phyloP scores from a whole-genome alignment of 2,888 invertebrate genomes.

The Isotomurus palustris region DNA sequence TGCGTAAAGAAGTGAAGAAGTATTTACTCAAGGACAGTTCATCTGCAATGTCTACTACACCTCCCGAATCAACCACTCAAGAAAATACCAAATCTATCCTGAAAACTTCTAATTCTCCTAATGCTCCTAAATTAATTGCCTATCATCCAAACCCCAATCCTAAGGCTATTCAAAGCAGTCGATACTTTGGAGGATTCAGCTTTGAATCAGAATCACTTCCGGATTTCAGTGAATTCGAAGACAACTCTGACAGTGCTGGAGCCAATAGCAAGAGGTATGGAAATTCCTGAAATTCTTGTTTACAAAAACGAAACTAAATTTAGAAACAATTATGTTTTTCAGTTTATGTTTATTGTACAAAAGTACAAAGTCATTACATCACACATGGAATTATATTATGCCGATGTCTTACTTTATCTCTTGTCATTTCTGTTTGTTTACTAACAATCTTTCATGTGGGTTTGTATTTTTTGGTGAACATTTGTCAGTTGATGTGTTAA shows the following conservation, averaged over 20 bases:
- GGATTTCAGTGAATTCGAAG: conserved; percentile 58
- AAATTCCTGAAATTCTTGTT: too few species aligned
- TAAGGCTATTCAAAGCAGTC: conserved; percentile 14
- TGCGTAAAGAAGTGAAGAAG: too few species aligned
- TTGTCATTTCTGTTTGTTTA: too few species aligned
- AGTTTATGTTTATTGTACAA: too few species aligned
- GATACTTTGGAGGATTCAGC: conserved; percentile 53
- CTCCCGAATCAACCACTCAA: conserved; percentile 9
- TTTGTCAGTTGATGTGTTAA: too few species aligned
- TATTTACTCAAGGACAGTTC: not conserved
- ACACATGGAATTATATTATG: too few species aligned
- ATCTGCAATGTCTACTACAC: conserved; percentile 19
- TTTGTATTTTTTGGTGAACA: too few species aligned
- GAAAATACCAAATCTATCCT: conserved; percentile 7
- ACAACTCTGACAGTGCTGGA: conserved; percentile 49
- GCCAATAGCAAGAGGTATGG: not conserved
- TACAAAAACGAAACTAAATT: too few species aligned
- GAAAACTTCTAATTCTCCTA: conserved; percentile 6
- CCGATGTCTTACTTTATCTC: too few species aligned
- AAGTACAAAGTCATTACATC: too few species aligned
- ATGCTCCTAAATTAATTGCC: conserved; percentile 9
- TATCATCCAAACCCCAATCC: conserved; percentile 25
- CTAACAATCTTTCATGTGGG: too few species aligned
- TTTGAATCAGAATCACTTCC: conserved; percentile 57
- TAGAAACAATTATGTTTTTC: too few species aligned